Evolutionary conservation across 2,113 vertebrate species (phyloP), one percentile per base, ranked within the genome.

Genomic region (Grammomys surdaster): DNA sequence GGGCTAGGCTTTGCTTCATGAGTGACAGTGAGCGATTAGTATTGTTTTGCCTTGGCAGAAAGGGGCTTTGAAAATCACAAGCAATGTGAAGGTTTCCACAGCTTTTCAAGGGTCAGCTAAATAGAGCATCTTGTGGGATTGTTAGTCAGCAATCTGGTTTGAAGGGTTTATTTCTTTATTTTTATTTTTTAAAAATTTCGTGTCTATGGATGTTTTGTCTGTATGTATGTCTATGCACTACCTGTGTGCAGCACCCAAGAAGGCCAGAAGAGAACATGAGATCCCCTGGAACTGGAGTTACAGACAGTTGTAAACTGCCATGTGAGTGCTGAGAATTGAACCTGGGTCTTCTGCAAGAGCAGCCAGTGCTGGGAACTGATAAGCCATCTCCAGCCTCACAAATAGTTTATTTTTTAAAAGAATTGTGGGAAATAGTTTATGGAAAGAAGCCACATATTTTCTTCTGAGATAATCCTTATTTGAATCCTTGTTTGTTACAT

Each of bases 391-490:
- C 81, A 85, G 26, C 24, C 3, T 1, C 81, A 40, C 4, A 26
- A 43, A 40, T 56, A 40, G 16, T 76, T 95, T 94, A 67, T 94
- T 84, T 97, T 96, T 96, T 76, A 73, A 89, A 96, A 58, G 54
- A 73, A 73, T 84, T 40, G 22, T 28, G 75, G 95, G 67, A 81
- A 95, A 94, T 77, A 16, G 20, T 51, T 91, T 81, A 56, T 81
- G 69, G 87, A 70, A 88, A 89, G 73, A 78, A 90, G 93, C 87
- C 89, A 70, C 33, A 88, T 26, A 70, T 88, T 90, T 95, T 33
- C 84, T 89, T 96, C 43, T 51, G 72, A 73, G 76, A 73, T 73
- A 91, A 69, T 51, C 33, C 4, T 24, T 63, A 85, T 22, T 51
- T 51, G 7, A 51, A 11, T 51, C 51, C 51, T 51, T 17, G 51